Conservation (phyloP, 2,888 invertebrate species). For the Phytoseiulus persimilis region DNA sequence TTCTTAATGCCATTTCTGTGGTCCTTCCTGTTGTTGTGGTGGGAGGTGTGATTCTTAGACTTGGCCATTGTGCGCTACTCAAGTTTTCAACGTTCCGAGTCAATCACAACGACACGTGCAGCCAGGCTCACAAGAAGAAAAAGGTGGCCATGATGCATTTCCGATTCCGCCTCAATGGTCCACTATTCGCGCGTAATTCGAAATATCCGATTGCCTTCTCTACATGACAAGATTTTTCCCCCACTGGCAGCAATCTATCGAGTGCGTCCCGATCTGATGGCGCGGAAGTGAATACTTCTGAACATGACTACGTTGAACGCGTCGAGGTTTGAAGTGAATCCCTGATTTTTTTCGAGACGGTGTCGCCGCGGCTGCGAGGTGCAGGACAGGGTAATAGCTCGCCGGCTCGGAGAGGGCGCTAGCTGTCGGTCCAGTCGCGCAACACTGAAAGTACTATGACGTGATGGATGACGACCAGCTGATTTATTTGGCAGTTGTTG, state of each 20-base stretch:
- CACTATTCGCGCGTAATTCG: not conserved
- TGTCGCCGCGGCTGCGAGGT: too few species aligned
- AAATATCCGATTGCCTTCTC: not conserved
- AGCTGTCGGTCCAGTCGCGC: too few species aligned
- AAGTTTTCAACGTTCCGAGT: not conserved
- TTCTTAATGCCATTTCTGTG: slow-evolving; percentile 32
- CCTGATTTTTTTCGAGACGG: too few species aligned
- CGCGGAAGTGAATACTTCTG: too few species aligned
- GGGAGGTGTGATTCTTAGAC: slow-evolving; percentile 36
- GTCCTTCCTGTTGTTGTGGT: slow-evolving; percentile 32
- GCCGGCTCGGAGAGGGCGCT: too few species aligned
- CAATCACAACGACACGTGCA: slow-evolving; percentile 13
- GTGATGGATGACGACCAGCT: slow-evolving; percentile 23
- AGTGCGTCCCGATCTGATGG: too few species aligned
- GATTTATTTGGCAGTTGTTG: slow-evolving; percentile 37
- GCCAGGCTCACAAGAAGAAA: slow-evolving; percentile 7
- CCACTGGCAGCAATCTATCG: too few species aligned
- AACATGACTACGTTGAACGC: too few species aligned
- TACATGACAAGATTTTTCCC: too few species aligned
- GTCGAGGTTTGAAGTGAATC: too few species aligned
- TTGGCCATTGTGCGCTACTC: slow-evolving; percentile 13
- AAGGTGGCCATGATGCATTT: not conserved
- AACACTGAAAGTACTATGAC: not conserved
- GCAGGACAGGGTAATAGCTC: too few species aligned
- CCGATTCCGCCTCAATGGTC: not conserved